Percentiles rank a stretch among this genome's conserved stretches.
These are phyloP conservation scores for Drepana falcataria DNA, from an alignment of 2,888 invertebrate genomes.

Conservation along the genomic window DNA sequence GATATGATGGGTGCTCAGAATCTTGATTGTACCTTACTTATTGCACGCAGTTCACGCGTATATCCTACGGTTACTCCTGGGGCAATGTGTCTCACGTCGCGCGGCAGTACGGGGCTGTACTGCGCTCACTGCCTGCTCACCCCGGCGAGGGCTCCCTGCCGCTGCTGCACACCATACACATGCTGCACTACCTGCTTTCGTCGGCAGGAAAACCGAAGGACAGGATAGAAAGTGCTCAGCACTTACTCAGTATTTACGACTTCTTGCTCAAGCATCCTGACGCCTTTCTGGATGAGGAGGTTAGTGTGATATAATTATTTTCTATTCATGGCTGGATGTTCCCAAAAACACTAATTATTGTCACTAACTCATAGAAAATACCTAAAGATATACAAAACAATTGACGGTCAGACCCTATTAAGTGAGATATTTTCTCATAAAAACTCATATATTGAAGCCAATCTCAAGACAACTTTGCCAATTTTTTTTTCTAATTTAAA, in stretches of 20 bases:
- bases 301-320: constrained; percentile 41
- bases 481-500: too few species aligned
- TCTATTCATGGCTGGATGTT: too few species aligned
- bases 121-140: constrained; percentile 69
- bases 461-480: too few species aligned
- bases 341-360: too few species aligned
- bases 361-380: too few species aligned
- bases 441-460: too few species aligned
- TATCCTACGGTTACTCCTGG: constrained; percentile 82
- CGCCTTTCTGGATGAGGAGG: constrained; percentile 86
- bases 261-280: constrained; percentile 68
- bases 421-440: too few species aligned
- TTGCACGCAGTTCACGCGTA: constrained; percentile 50
- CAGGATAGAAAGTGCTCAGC: constrained; percentile 79
- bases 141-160: constrained; percentile 84
- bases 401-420: too few species aligned
- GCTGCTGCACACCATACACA: constrained; percentile 75
- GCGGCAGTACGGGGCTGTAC: constrained; percentile 73
- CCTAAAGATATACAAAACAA: too few species aligned
- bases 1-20: too few species aligned
- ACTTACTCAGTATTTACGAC: constrained; percentile 79
- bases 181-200: constrained; percentile 74
- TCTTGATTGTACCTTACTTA: neutral
- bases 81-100: constrained; percentile 77
- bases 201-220: constrained; percentile 52